Conservation (phyloP, 1,140 invertebrate species). For the Eubasilissa regina region DNA sequence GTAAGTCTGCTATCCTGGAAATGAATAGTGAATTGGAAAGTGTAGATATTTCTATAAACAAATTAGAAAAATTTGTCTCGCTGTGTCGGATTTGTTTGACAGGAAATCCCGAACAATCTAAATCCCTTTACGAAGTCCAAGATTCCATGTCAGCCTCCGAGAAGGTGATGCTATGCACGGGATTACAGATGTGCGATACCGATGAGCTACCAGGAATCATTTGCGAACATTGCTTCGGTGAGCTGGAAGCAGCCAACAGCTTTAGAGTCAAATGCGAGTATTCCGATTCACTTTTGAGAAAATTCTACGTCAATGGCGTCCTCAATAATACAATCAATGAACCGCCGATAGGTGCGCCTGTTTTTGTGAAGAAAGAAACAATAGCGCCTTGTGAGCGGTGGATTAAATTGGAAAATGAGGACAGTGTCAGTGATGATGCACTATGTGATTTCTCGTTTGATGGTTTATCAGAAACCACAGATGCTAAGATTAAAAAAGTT, state of each 20-base stretch:
- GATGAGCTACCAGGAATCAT: conserved; percentile 15
- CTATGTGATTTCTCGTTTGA: neutral
- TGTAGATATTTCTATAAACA: too few species aligned
- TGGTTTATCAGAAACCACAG: neutral
- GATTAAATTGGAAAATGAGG: neutral
- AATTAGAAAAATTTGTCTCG: neutral
- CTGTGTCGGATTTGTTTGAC: neutral
- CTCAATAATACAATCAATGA: neutral
- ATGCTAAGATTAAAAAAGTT: neutral
- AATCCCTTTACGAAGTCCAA: neutral
- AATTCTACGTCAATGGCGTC: neutral
- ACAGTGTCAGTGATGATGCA: neutral
- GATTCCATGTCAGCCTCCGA: neutral
- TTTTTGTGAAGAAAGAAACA: neutral
- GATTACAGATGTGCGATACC: neutral
- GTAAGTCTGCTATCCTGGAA: too few species aligned
- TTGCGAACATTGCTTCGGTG: neutral
- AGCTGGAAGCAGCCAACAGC: conserved; percentile 26
- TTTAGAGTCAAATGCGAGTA: conserved; percentile 24
- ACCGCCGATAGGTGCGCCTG: neutral
- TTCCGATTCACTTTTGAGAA: conserved; percentile 26
- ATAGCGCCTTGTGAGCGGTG: neutral
- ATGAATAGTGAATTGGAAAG: too few species aligned
- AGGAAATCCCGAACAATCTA: conserved; percentile 1
- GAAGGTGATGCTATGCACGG: neutral